These are phyloP conservation scores for Meteorus sp. DNA, from an alignment of 1,140 invertebrate genomes.

Conservation along the genomic window DNA sequence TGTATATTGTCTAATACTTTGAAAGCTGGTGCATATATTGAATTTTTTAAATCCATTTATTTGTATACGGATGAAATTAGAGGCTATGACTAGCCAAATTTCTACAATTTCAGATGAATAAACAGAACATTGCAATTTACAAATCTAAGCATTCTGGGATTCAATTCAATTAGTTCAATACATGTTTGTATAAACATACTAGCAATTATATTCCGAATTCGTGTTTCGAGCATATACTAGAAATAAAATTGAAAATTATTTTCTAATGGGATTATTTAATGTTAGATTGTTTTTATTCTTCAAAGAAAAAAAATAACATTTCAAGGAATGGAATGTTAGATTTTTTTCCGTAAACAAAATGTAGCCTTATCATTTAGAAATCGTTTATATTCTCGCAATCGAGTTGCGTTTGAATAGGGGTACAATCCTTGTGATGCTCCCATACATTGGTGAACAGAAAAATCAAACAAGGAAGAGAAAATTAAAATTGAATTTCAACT, in stretches of 20 bases:
- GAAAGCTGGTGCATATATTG: background rate
- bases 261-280: too few species aligned
- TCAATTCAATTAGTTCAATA: background rate
- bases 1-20: slow-evolving; percentile 7
- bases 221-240: too few species aligned
- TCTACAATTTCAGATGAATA: slow-evolving; percentile 18
- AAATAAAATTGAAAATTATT: background rate
- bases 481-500: too few species aligned
- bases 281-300: too few species aligned
- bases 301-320: too few species aligned
- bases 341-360: too few species aligned
- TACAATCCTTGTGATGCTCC: background rate
- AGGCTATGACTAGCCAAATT: slow-evolving; percentile 6
- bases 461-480: too few species aligned
- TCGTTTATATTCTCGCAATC: background rate
- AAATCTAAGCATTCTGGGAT: slow-evolving; percentile 15
- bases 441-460: slow-evolving; percentile 1
- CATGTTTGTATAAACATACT: slow-evolving; percentile 10
- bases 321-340: too few species aligned
- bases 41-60: slow-evolving; percentile 34
- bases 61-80: slow-evolving; percentile 22
- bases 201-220: too few species aligned
- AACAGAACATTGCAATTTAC: slow-evolving; percentile 26
- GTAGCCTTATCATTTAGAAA: slow-evolving; percentile 5
- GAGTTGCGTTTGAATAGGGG: slow-evolving; percentile 12